phyloP scores from a whole-genome alignment of 1,140 invertebrate genomes.

The Apocrypta bakeri region DNA sequence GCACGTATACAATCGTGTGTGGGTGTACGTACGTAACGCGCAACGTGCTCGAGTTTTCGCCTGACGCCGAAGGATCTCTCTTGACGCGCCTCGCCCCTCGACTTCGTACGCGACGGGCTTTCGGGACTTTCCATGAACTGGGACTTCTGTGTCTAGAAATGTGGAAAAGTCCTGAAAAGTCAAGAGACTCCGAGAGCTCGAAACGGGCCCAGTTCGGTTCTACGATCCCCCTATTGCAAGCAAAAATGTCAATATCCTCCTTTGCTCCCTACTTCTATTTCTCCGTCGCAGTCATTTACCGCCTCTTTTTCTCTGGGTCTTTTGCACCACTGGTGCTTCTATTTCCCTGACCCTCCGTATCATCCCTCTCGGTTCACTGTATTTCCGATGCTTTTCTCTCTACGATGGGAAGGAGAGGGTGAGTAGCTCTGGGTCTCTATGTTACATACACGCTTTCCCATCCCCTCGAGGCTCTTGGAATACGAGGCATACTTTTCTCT shows the following conservation, averaged over 20 bases:
- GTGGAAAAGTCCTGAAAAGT: too few relatives aligned
- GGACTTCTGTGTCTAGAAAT: too few relatives aligned
- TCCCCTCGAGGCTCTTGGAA: not conserved
- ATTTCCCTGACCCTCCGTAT: not conserved
- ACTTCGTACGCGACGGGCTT: conserved; percentile 26
- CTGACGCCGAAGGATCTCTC: conserved; percentile 54
- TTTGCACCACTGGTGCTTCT: not conserved
- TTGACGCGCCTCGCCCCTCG: conserved; percentile 55
- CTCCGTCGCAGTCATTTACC: not conserved
- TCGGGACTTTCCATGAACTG: not conserved
- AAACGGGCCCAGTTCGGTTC: not conserved
- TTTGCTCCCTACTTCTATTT: conserved; percentile 49
- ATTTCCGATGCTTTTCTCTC: not conserved
- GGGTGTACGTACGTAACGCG: conserved; percentile 51
- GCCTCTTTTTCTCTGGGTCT: not conserved
- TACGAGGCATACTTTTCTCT: not conserved
- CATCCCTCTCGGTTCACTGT: not conserved
- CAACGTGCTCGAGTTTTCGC: conserved; percentile 41
- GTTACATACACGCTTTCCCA: not conserved
- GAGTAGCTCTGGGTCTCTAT: not conserved
- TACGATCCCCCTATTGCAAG: conserved; percentile 57
- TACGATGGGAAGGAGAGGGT: not conserved
- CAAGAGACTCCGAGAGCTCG: too few relatives aligned
- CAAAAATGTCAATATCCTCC: conserved; percentile 72
- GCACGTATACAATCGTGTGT: too few relatives aligned